phyloP scores from a whole-genome alignment of 2,797 vertebrate genomes.

The Echiichthys vipera region DNA sequence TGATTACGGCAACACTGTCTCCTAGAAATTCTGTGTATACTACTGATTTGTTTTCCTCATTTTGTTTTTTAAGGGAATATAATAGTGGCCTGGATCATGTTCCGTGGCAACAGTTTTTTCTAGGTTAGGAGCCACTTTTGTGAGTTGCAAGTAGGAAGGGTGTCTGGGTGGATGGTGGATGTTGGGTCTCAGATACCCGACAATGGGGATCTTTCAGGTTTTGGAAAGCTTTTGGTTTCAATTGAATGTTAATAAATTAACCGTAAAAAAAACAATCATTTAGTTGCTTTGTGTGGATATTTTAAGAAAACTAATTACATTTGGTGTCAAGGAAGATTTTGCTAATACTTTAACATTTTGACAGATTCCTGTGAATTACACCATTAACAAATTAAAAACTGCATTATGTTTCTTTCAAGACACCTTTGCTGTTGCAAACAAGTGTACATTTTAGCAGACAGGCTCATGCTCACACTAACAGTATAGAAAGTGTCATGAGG shows the following conservation, averaged over 20 bases:
- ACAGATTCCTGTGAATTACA: not conserved
- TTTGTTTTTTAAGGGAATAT: slow-evolving; percentile 1
- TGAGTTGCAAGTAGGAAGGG: accelerated
- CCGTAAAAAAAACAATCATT: not conserved
- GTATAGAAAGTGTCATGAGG: not conserved
- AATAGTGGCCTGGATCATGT: not conserved
- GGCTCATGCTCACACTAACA: not conserved
- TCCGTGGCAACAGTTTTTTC: not conserved
- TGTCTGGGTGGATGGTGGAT: not conserved
- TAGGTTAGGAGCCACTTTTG: not conserved
- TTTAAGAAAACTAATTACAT: too few species aligned
- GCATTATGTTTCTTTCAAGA: not conserved
- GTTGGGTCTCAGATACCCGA: not conserved
- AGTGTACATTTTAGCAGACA: not conserved
- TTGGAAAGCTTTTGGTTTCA: not conserved
- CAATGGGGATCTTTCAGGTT: not conserved
- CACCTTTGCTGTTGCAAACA: not conserved
- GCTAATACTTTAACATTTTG: not conserved
- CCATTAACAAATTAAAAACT: not conserved
- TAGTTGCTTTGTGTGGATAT: not conserved
- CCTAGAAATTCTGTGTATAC: not conserved
- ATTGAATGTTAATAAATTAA: not conserved
- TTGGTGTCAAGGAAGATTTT: not conserved
- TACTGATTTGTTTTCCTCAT: slow-evolving; percentile 2
- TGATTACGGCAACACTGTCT: not conserved